These are phyloP conservation scores for Hemibates koningsi DNA, from an alignment of 2,113 vertebrate species.

Conservation along the genomic window DNA sequence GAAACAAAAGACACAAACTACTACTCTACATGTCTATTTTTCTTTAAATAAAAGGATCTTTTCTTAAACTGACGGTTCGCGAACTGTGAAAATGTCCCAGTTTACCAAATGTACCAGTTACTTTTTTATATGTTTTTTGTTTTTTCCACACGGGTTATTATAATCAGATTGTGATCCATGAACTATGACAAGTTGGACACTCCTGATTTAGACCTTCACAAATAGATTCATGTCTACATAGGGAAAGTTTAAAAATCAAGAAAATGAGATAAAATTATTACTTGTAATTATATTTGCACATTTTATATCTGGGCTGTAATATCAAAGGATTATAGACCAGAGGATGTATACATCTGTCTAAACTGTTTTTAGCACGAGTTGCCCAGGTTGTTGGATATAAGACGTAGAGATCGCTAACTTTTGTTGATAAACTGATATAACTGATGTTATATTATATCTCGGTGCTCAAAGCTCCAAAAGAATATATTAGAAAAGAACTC, in stretches of 20 bases:
- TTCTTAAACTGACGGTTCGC: neutral
- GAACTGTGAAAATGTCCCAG: rapidly evolving
- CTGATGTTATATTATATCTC: neutral
- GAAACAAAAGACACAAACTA: neutral
- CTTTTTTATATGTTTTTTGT: neutral
- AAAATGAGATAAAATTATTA: rapidly evolving
- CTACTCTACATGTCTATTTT: neutral
- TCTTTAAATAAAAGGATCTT: neutral
- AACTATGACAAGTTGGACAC: neutral
- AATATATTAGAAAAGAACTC: neutral
- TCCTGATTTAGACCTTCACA: neutral
- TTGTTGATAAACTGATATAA: neutral
- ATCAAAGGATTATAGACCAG: neutral
- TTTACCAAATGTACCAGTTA: neutral
- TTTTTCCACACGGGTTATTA: neutral
- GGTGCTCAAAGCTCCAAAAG: neutral
- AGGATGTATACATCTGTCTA: neutral
- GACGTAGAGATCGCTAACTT: neutral
- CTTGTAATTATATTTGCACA: neutral
- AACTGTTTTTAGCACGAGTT: neutral
- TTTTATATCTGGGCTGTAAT: neutral
- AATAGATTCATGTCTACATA: neutral
- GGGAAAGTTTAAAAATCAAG: neutral
- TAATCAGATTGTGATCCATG: neutral
- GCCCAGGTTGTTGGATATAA: neutral